Evolutionary conservation across 2,888 invertebrate genomes (phyloP).

Genomic region (Tenthredo mesomela): DNA sequence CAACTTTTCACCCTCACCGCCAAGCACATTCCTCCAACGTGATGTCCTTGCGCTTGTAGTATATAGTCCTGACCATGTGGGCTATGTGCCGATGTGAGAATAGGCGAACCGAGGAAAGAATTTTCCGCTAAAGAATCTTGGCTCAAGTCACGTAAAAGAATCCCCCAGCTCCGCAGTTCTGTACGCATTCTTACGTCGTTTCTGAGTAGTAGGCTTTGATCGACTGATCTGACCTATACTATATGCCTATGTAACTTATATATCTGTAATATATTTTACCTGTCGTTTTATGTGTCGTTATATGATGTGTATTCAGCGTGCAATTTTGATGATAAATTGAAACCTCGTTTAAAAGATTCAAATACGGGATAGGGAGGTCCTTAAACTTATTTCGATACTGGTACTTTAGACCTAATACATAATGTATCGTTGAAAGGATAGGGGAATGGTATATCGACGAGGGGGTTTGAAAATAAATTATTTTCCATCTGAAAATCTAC

Average conservation of each 20-base stretch:
- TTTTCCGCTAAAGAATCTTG: conserved; percentile 4
- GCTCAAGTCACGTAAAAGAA: conserved; percentile 22
- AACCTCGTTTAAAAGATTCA: background rate
- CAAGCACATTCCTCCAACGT: conserved; percentile 30
- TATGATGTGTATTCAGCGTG: background rate
- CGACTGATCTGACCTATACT: background rate
- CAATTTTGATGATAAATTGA: conserved; percentile 24
- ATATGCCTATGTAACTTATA: no score
- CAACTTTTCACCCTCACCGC: conserved; percentile 45
- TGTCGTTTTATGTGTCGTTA: background rate
- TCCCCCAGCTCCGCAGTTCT: background rate
- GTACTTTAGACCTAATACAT: background rate
- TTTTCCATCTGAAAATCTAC: background rate
- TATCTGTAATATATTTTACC: background rate
- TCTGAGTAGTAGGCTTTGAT: conserved; percentile 19
- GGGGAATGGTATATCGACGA: background rate
- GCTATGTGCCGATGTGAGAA: conserved; percentile 15
- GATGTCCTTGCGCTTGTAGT: conserved; percentile 11
- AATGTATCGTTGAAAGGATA: background rate
- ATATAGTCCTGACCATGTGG: conserved; percentile 16
- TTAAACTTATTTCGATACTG: background rate
- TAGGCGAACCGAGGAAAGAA: background rate
- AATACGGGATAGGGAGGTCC: background rate
- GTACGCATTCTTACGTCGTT: background rate
- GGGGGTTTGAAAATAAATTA: background rate